Base-by-base conservation (phyloP, 2,888 invertebrate genomes). In the Apodemia hepburni region DNA sequence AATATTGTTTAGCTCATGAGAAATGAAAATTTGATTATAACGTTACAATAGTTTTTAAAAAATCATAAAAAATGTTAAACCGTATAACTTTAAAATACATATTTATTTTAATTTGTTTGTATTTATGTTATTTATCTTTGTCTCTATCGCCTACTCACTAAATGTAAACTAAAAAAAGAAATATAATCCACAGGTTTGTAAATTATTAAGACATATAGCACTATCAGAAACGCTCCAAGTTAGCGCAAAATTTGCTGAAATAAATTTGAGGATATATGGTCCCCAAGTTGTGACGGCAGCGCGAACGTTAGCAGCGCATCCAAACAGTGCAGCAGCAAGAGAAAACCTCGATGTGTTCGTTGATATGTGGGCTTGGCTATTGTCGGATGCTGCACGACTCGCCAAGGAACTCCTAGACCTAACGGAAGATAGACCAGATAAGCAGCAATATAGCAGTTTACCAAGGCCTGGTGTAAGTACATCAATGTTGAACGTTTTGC, bases 321-420 rank as follows among this genome's bases (percentile, higher is more conserved):
- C 99, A 7, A 95, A 95, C 68, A 98, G 98, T 82, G 96, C 98
- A 84, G 98, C 98, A 70, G 98, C 98, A 69, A 95, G 98, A 78
- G 99, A 99, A 83, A 99, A 99, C 92, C 93, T 99, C 61, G 98
- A 99, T 89, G 97, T 97, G 70, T 98, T 98, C 81, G 94, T 97
- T 38, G 97, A 98, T 78, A 97, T 98, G 96, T 98, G 98, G 96
- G 97, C 98, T 77, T 97, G 97, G 93, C 93, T 98, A 66, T 95
- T 98, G 73, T 95, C 96, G 27, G 98, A 99, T 82, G 96, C 98
- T n/a, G 96, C 97, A 61, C 93, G 96, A 29, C 94, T 98, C 66
- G 97, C 98, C 47, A 96, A 97, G 79, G 98, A 98, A 79, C 95
- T 98, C 60, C 94, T 97, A 77, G 95, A 98, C 87, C 90, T 95